Percentiles rank a stretch among this genome's conserved stretches.
phyloP scores from a whole-genome alignment of 2,888 invertebrate species.

The Eupithecia subfuscata region DNA sequence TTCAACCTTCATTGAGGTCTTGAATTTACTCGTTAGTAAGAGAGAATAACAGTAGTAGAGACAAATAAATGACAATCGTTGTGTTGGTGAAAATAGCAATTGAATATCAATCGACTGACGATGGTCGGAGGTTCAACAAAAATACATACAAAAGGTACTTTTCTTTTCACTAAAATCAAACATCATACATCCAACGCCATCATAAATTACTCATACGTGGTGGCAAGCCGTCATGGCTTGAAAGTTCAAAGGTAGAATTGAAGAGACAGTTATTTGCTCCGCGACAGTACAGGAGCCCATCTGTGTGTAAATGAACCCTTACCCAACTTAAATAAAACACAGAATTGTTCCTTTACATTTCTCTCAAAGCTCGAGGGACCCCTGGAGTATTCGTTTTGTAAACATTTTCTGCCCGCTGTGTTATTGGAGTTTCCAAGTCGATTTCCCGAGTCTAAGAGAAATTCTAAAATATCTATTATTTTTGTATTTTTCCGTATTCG shows the following conservation, averaged over 20 bases:
- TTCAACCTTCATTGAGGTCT: no score
- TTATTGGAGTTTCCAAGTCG: slow-evolving; percentile 54
- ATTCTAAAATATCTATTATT: slow-evolving; percentile 46
- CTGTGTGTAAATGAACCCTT: slow-evolving; percentile 36
- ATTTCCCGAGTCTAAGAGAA: slow-evolving; percentile 44
- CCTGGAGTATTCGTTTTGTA: slow-evolving; percentile 47
- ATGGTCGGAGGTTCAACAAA: background rate
- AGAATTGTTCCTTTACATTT: slow-evolving; percentile 44
- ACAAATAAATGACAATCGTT: background rate
- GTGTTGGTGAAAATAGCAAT: background rate
- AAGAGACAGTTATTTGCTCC: slow-evolving; percentile 2
- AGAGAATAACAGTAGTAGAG: no score
- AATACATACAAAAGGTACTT: background rate
- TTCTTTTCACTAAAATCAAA: background rate
- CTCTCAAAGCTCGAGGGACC: slow-evolving; percentile 45
- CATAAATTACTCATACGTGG: background rate
- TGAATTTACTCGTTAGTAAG: no score
- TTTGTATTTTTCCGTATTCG: slow-evolving; percentile 38
- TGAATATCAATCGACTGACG: background rate
- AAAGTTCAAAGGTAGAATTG: slow-evolving; percentile 1
- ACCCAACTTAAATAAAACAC: slow-evolving; percentile 42
- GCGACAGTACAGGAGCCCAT: background rate
- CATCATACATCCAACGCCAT: background rate
- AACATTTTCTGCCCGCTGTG: slow-evolving; percentile 48
- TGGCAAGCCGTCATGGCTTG: background rate